Evolutionary conservation across 2,888 invertebrate genomes (phyloP), one percentile per base, ranked within the genome.

Genomic region (Sussaba pulchella): DNA sequence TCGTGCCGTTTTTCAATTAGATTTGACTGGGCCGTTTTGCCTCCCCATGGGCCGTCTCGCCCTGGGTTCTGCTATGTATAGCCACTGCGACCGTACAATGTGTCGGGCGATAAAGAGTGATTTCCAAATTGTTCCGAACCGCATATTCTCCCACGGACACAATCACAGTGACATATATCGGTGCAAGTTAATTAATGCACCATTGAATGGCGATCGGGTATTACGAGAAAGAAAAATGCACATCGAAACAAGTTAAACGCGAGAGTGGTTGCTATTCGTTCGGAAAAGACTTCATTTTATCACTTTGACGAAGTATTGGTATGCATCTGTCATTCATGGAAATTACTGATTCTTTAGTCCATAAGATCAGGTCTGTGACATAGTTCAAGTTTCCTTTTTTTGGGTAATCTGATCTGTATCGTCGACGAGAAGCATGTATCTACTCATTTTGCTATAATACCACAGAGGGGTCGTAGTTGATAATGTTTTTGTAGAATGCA

Each of bases 401-500:
- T 24, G 14, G 12, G 39, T 24, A 63, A 6, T 12, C 6, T 59
- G 4, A 19, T 36, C 19, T 47, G 17, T 50, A 54, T 26, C 6
- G 6, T 14, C n/a, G 52, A 5, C n/a, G n/a, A 24, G 24, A 24
- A 5, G 12, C n/a, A 24, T 24, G 21, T 1, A 47, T 6, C 45
- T n/a, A 12, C 2, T n/a, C n/a, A 26, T 54, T 1, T 4, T n/a
- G 2, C n/a, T 6, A n/a, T 26, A 54, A 54, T 59, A 59, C 2
- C 9, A 14, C 31, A 26, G 6, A 57, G 59, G 19, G 36, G 36
- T 21, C 54, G 43, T 57, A 45, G 31, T 26, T 39, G 47, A 50
- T 57, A 17, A 74, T 39, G 85, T 87, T 87, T 85, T 78, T 81
- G 84, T 78, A 82, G 86, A 82, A 84, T 70, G 43, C 50, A 26